Percentiles rank a stretch among this genome's conserved stretches.
Evolutionary conservation across 2,888 invertebrate species (phyloP).

Genomic region (Eurytoma californica): DNA sequence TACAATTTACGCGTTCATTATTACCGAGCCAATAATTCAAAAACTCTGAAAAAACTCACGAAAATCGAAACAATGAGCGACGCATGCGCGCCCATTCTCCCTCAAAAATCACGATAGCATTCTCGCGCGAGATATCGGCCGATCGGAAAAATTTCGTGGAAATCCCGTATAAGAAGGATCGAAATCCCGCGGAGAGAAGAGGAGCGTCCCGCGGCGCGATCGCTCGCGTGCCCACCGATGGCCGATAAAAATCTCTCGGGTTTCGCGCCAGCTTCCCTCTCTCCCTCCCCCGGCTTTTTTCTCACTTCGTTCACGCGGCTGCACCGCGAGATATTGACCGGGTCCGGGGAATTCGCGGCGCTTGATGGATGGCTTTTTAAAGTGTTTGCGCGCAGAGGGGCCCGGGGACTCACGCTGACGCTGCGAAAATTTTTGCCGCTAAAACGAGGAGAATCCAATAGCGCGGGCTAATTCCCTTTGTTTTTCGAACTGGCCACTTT

Average conservation of each 20-base stretch:
- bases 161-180: neutral
- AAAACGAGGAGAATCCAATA: slow-evolving; percentile 29
- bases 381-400: slow-evolving; percentile 39
- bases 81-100: no score
- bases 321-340: neutral
- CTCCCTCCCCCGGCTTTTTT: neutral
- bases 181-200: slow-evolving; percentile 16
- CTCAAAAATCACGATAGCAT: neutral
- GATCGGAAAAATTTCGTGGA: slow-evolving; percentile 35
- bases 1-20: no score
- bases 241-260: slow-evolving; percentile 39
- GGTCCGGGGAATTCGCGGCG: neutral
- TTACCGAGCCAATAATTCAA: no score
- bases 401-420: slow-evolving; percentile 20
- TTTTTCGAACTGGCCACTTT: slow-evolving; percentile 16
- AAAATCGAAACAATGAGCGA: no score
- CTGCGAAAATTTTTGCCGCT: slow-evolving; percentile 19
- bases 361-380: slow-evolving; percentile 52
- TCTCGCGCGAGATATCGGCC: slow-evolving; percentile 24
- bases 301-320: neutral
- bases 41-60: no score
- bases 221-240: slow-evolving; percentile 8
- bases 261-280: neutral
- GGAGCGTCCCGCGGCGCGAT: slow-evolving; percentile 34
- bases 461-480: no score